A percentile compares a stretch with the other conserved stretches of the same genome.
Conservation (phyloP, 30 jellyfish, hydroid and myxozoan species). For the Turritopsis dohrnii region DNA sequence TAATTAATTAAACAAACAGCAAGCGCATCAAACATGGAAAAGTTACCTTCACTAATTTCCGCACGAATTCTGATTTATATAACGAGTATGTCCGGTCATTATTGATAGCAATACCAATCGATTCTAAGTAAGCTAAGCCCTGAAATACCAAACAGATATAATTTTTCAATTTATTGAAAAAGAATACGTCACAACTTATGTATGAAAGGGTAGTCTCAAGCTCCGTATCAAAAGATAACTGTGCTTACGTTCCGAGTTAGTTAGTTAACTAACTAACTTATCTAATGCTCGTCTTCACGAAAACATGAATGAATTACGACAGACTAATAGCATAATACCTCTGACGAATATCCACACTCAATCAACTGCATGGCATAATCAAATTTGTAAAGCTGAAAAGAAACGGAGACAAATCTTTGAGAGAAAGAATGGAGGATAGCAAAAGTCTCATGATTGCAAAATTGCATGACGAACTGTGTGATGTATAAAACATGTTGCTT, state of each 20-base stretch:
- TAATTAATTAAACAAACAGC: too few species aligned
- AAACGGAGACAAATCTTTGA: neutral
- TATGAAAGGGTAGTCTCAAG: too few species aligned
- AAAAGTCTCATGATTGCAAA: too few species aligned
- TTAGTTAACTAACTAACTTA: too few species aligned
- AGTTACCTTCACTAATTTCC: slow-evolving; percentile 16
- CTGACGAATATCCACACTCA: slow-evolving; percentile 25
- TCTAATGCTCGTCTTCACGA: neutral
- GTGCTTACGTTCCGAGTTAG: too few species aligned
- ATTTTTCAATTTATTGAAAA: neutral
- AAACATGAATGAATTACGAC: neutral
- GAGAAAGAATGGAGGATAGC: neutral
- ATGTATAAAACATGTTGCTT: neutral
- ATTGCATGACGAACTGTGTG: too few species aligned
- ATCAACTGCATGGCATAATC: slow-evolving; percentile 25
- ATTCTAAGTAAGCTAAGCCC: slow-evolving; percentile 32
- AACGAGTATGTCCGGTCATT: slow-evolving; percentile 1
- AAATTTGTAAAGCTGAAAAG: slow-evolving; percentile 18
- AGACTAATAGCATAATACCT: neutral
- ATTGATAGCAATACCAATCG: slow-evolving; percentile 17
- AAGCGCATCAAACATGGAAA: neutral
- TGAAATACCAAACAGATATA: neutral
- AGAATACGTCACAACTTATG: neutral
- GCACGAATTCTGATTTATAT: neutral
- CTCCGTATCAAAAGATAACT: too few species aligned